Conservation (phyloP, 2,888 invertebrate genomes). For the Slavum lentiscoides region DNA sequence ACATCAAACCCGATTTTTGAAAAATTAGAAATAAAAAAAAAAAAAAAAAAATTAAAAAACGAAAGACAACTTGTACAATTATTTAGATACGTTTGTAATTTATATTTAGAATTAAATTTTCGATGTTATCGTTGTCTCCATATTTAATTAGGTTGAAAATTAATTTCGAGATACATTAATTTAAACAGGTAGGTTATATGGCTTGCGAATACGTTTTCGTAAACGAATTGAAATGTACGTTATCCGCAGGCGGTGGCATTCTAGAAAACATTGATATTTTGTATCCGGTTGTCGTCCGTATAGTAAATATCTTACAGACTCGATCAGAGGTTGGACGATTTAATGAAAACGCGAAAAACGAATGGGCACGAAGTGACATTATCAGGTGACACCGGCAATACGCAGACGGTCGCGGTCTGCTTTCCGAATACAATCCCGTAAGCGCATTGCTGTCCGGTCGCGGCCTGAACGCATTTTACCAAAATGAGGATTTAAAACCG, state of each 20-base stretch:
- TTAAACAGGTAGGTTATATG: background rate
- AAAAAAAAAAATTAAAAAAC: too few species aligned
- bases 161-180: background rate
- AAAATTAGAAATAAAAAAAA: too few species aligned
- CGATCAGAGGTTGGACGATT: background rate
- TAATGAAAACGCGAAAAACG: background rate
- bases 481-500: conserved; percentile 11
- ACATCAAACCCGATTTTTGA: background rate
- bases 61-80: too few species aligned
- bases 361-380: background rate
- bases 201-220: too few species aligned
- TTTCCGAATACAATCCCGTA: conserved; percentile 22
- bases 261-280: conserved; percentile 19
- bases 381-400: conserved; percentile 6
- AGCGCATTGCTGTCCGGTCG: background rate
- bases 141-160: too few species aligned
- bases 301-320: conserved; percentile 29
- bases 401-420: background rate
- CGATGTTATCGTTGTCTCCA: too few species aligned
- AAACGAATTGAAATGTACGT: background rate
- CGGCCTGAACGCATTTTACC: background rate
- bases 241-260: conserved; percentile 7
- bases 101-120: too few species aligned
- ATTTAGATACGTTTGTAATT: too few species aligned
- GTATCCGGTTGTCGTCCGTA: conserved; percentile 14